Conservation (phyloP, 2,888 invertebrate species). For the Lamproptera curius region DNA sequence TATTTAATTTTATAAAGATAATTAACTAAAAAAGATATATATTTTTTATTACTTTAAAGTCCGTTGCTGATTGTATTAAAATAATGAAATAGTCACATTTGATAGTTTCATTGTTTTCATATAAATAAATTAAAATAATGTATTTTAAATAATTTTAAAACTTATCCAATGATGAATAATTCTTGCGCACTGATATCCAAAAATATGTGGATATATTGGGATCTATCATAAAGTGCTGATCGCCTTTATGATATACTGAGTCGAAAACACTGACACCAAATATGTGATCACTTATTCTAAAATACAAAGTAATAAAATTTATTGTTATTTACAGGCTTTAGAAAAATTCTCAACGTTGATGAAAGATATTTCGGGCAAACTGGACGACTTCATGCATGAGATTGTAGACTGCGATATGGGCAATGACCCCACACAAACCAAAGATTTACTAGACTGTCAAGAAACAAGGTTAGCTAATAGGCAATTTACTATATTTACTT, state of each 20-base stretch:
- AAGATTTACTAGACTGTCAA: slow-evolving; percentile 90
- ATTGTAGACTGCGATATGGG: slow-evolving; percentile 96
- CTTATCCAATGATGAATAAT: slow-evolving; percentile 52
- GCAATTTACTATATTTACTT: not conserved
- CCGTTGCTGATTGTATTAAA: too few relatives aligned
- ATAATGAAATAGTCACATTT: too few relatives aligned
- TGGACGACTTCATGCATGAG: slow-evolving; percentile 92
- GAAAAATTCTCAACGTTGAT: slow-evolving; percentile 96
- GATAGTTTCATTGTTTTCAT: too few relatives aligned
- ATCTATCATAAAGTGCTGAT: slow-evolving; percentile 47
- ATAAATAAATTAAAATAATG: too few relatives aligned
- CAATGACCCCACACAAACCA: slow-evolving; percentile 94
- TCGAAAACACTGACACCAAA: too few relatives aligned
- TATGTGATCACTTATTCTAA: too few relatives aligned
- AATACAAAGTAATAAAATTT: too few relatives aligned
- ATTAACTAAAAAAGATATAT: too few relatives aligned
- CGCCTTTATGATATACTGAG: slow-evolving; percentile 54
- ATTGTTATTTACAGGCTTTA: slow-evolving; percentile 83
- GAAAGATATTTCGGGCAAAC: slow-evolving; percentile 90
- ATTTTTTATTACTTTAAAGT: too few relatives aligned
- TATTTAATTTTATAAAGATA: too few relatives aligned
- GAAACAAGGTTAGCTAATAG: slow-evolving; percentile 81
- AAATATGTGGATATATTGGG: slow-evolving; percentile 46
- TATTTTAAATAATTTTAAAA: too few relatives aligned
- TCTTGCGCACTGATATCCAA: slow-evolving; percentile 62